Base-by-base conservation (phyloP, 2,113 vertebrate species). In the Typhlomys cinereus region DNA sequence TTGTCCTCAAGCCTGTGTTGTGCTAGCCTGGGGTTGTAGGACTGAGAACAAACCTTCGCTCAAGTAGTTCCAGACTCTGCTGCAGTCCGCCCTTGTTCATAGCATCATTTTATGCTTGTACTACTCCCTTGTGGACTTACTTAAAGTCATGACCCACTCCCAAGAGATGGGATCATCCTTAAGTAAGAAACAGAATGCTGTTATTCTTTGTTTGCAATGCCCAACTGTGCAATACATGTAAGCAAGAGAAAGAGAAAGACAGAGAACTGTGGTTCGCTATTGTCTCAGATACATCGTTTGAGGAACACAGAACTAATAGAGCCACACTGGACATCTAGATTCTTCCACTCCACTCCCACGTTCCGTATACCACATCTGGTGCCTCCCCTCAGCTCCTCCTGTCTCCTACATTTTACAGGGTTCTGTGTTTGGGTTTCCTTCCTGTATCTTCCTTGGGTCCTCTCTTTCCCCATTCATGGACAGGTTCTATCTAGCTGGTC, bases 281-380 rank as follows among this genome's bases (percentile, higher is more conserved):
- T 36, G 4, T 66, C 67, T 78, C 39, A 4, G 0, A n/a, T 8
- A 23, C 1, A 20, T 46, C 64, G 12, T 50, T n/a, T n/a, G n/a
- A n/a, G n/a, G n/a, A n/a, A 46, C 25, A 36, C 61, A n/a, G 61
- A 73, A n/a, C 23, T 21, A 67, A 7, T 12, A 44, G 4, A 4
- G 27, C 34, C 27, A 36, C 21, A 21, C 3, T 1, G 54, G 41
- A 8, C 2, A 17, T 50, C 27, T 48, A 1, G 0, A 11, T 46
- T 54, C 18, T 46, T 59, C n/a, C 7, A 17, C 1, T 2, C 23
- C n/a, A n/a, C n/a, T n/a, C 4, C 14, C 5, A 2, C 15, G 1
- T 4, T 1, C 18, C 2, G 8, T 12, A 1, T 11, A 27, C n/a
- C 7, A 11, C 20, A 29, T 8, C 41, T 6, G 4, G 5, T 8